Evolutionary conservation across 2,888 invertebrate genomes (phyloP), one percentile per base, ranked within the genome.

Genomic region (Ypsolopha scabrella): DNA sequence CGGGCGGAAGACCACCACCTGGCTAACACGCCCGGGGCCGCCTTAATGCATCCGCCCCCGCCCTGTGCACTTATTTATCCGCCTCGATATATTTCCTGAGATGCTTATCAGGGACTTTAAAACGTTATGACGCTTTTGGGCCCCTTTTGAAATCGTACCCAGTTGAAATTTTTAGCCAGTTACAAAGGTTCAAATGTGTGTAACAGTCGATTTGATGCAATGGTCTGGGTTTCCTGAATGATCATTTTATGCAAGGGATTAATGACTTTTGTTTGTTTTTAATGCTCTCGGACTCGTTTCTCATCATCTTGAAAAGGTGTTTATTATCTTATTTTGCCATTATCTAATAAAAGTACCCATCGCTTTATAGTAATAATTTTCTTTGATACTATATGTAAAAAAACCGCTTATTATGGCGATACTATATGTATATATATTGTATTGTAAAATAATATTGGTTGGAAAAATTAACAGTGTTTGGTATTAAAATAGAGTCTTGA

Each of bases 1-100:
- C 70, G 70, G 73, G 52, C 53, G 51, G 52, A 49, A 51, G 53
- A 47, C 53, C 54, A 51, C 54, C 54, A 50, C 50, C 76, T 36
- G 65, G 67, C 65, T 73, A 74, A 68, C 71, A 77, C 73, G 74
- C 77, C 80, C 77, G 67, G 65, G 68, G 71, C 77, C 72, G 73
- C 77, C 80, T 77, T 83, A 81, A 82, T 81, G 80, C 80, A 75
- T 82, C 82, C 83, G 82, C 74, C 77, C 79, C 24, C 76, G 67
- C 65, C 75, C 74, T 69, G 24, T 24, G 51, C 53, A 80, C 78
- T 81, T 83, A 81, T 83, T 85, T 83, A 82, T 80, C 75, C 62
- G 11, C 58, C 75, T 64, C 65, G 79, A 80, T 82, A 75, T 76
- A 75, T 76, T 80, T 80, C 82, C 81, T 74, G 70, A 61, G 75